Evolutionary conservation across 2,113 vertebrate species (phyloP).

Genomic region (Toxotes jaculatrix): DNA sequence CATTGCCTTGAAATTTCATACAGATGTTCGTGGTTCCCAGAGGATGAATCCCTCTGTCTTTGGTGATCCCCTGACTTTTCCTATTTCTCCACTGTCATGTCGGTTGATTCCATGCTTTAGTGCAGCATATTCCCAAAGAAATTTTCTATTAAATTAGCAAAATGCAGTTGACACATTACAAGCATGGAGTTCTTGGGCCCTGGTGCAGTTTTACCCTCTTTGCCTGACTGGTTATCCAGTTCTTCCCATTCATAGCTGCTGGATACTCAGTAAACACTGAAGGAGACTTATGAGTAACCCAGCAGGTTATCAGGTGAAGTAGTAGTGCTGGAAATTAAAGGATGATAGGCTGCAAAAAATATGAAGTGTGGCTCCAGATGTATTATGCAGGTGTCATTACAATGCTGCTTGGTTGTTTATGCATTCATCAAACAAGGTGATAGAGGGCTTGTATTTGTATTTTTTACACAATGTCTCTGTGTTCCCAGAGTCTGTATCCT

Average conservation of each 20-base stretch:
- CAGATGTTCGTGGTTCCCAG: too few species aligned
- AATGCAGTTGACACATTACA: neutral
- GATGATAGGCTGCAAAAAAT: neutral
- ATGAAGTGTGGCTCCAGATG: neutral
- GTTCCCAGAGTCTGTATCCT: neutral
- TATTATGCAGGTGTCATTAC: conserved; percentile 36
- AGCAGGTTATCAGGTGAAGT: neutral
- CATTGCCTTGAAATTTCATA: too few species aligned
- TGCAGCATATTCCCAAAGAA: conserved; percentile 2
- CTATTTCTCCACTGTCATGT: neutral
- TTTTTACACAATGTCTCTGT: conserved; percentile 15
- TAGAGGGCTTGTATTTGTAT: neutral
- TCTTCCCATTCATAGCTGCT: neutral
- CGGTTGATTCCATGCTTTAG: neutral
- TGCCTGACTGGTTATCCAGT: neutral
- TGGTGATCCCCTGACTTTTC: too few species aligned
- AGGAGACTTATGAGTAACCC: neutral
- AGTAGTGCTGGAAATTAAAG: neutral
- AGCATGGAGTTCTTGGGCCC: neutral
- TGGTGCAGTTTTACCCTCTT: neutral
- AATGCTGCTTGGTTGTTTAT: conserved; percentile 56
- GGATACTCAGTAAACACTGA: too few species aligned
- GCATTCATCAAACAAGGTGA: conserved; percentile 49
- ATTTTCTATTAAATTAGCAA: neutral
- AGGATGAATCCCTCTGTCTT: neutral